Evolutionary conservation across 2,888 invertebrate species (phyloP).

Genomic region (Halocaridina rubra): DNA sequence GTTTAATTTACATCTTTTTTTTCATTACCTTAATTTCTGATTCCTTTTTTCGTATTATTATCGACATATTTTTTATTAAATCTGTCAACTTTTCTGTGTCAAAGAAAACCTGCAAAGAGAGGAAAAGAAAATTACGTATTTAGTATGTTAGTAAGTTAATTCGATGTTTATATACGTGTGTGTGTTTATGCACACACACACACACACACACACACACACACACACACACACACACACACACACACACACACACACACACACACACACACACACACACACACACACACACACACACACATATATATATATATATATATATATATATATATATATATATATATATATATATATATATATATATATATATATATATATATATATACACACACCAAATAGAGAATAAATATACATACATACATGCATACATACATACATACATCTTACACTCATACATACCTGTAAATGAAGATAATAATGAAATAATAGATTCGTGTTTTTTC

Average conservation of each 20-base stretch:
- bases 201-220: background rate
- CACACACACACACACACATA: background rate
- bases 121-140: background rate
- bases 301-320: slow-evolving; percentile 20
- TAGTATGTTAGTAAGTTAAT: background rate
- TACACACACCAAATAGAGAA: background rate
- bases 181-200: background rate
- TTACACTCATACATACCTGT: too few relatives aligned
- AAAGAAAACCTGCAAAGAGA: background rate
- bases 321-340: too few relatives aligned
- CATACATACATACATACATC: too few relatives aligned
- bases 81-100: background rate
- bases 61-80: background rate
- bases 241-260: background rate
- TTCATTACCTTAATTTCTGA: background rate
- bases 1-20: background rate
- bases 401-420: too few relatives aligned
- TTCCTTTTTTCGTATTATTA: background rate
- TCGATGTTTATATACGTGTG: background rate
- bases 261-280: background rate
- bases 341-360: background rate
- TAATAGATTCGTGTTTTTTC: too few relatives aligned
- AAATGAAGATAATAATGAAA: too few relatives aligned
- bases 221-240: background rate
- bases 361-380: background rate